A percentile compares a stretch with the other conserved stretches of the same genome.
Conservation (phyloP, 2,888 invertebrate genomes). For the Protonemura montana region DNA sequence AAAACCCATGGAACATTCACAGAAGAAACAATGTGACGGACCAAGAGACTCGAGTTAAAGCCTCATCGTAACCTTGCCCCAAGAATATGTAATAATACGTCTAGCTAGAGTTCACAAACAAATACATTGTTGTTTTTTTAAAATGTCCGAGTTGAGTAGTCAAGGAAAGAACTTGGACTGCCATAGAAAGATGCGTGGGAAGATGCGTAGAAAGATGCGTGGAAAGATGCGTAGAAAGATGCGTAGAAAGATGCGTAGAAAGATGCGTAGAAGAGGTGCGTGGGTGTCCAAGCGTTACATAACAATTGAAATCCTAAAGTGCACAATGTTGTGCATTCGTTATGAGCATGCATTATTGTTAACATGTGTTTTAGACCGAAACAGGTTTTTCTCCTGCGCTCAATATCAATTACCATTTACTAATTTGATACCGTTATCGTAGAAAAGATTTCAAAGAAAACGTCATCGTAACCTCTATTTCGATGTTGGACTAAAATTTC, state of each 20-base stretch:
- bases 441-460: background rate
- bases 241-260: too few species aligned
- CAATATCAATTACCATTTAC: background rate
- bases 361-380: background rate
- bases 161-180: background rate
- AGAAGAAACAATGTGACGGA: too few species aligned
- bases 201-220: too few species aligned
- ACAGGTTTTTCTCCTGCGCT: background rate
- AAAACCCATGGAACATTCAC: too few species aligned
- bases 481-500: too few species aligned
- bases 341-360: background rate
- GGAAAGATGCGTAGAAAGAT: too few species aligned
- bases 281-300: background rate
- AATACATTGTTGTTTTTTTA: background rate
- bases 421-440: background rate
- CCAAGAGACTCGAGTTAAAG: background rate
- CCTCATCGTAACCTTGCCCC: background rate
- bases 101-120: background rate
- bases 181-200: too few species aligned
- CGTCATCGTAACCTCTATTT: background rate
- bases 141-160: background rate
- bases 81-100: background rate
- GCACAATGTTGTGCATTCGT: background rate
- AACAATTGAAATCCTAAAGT: background rate
- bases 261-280: too few species aligned